phyloP scores from a whole-genome alignment of 2,888 invertebrate species.

The Phrixothrix hirtus region DNA sequence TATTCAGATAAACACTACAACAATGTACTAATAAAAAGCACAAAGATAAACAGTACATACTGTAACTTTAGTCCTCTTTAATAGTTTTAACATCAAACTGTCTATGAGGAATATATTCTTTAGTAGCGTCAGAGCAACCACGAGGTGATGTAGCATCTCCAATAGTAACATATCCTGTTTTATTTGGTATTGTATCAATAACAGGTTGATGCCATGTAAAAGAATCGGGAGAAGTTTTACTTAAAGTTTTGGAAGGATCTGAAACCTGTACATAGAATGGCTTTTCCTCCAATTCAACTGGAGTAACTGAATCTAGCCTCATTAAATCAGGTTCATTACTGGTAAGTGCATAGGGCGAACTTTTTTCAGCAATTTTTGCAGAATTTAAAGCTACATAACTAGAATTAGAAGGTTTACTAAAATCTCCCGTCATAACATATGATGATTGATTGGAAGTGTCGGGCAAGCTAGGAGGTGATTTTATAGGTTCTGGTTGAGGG shows the following conservation, averaged over 20 bases:
- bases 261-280: slow-evolving; percentile 38
- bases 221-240: slow-evolving; percentile 20
- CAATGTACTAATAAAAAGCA: slow-evolving; percentile 6
- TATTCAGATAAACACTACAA: slow-evolving; percentile 5
- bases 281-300: slow-evolving; percentile 29
- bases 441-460: slow-evolving; percentile 31
- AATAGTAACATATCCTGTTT: slow-evolving; percentile 43
- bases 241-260: slow-evolving; percentile 23
- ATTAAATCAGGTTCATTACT: slow-evolving; percentile 40
- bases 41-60: slow-evolving; percentile 3
- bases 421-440: slow-evolving; percentile 41
- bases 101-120: slow-evolving; percentile 46
- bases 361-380: slow-evolving; percentile 30
- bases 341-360: slow-evolving; percentile 45
- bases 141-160: slow-evolving; percentile 39
- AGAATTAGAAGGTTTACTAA: slow-evolving; percentile 41
- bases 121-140: slow-evolving; percentile 6
- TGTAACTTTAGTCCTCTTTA: slow-evolving; percentile 45
- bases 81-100: slow-evolving; percentile 47
- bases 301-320: slow-evolving; percentile 23
- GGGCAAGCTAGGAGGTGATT: slow-evolving; percentile 33
- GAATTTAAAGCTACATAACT: slow-evolving; percentile 43
- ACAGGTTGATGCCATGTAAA: slow-evolving; percentile 36
- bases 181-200: slow-evolving; percentile 26
- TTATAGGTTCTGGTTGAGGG: slow-evolving; percentile 24